Percentiles rank a stretch among this genome's conserved stretches.
phyloP scores from a whole-genome alignment of 2,113 vertebrate species.

The Mungos mungo region DNA sequence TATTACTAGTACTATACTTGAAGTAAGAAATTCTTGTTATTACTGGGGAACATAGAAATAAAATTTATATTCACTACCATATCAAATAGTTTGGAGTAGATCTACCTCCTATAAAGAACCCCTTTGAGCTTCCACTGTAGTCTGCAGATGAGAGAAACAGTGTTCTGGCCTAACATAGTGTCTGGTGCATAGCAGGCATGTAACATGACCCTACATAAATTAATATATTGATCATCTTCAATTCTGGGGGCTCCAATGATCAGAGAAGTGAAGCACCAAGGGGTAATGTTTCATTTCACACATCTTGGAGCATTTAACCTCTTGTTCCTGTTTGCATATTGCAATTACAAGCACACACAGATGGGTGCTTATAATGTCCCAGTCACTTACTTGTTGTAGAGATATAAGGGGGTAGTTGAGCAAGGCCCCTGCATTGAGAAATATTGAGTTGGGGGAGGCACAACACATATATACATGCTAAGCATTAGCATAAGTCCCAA shows the following conservation, averaged over 20 bases:
- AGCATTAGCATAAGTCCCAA: not conserved
- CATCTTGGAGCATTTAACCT: not conserved
- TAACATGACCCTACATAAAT: not conserved
- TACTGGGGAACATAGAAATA: not conserved
- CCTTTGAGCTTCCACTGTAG: not conserved
- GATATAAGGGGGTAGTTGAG: not conserved
- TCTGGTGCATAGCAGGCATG: not conserved
- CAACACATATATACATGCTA: not conserved
- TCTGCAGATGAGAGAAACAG: not conserved
- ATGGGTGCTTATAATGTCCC: not conserved
- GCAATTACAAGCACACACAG: not conserved
- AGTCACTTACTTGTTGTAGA: not conserved
- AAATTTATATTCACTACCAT: not conserved
- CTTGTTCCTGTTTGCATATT: not conserved
- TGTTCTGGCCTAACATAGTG: not conserved
- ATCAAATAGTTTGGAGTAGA: not conserved
- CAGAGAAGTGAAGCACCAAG: too few relatives aligned
- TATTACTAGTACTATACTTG: not conserved
- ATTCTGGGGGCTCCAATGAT: not conserved
- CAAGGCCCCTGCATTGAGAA: not conserved
- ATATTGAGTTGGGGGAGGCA: accelerated
- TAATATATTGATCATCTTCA: not conserved
- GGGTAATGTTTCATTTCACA: not conserved
- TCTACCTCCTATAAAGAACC: not conserved
- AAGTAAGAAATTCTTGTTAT: slow-evolving; percentile 40